phyloP scores from a whole-genome alignment of 2,797 vertebrate species.

The Lindbergichthys nudifrons region DNA sequence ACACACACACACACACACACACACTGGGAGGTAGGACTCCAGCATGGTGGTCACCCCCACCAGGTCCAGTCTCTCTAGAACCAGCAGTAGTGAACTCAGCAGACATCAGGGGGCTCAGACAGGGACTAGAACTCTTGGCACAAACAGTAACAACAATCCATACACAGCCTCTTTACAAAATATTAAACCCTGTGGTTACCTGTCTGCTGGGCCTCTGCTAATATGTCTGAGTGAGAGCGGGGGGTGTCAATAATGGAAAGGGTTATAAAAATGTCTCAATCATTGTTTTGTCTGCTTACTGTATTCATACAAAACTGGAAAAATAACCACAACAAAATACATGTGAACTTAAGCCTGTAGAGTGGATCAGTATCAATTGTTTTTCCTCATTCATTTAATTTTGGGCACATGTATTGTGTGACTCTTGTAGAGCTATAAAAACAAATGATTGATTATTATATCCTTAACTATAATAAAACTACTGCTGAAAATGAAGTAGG shows the following conservation, averaged over 20 bases:
- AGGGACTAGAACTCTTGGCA: constrained; percentile 55
- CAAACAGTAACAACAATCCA: constrained; percentile 57
- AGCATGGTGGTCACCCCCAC: constrained; percentile 79
- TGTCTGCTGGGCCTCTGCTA: constrained; percentile 32
- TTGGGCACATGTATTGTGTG: not conserved
- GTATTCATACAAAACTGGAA: not conserved
- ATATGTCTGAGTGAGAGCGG: constrained; percentile 55
- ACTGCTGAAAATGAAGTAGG: not conserved
- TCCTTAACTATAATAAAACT: not conserved
- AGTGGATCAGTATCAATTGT: not conserved
- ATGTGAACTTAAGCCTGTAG: not conserved
- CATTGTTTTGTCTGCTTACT: not conserved
- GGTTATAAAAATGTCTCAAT: not conserved
- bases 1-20: constrained; percentile 29
- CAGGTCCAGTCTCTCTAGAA: constrained; percentile 51
- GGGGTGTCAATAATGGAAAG: constrained; percentile 32
- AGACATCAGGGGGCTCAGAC: constrained; percentile 71
- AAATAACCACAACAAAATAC: not conserved
- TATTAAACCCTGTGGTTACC: constrained; percentile 46
- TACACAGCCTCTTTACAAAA: constrained; percentile 35
- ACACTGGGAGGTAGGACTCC: constrained; percentile 74
- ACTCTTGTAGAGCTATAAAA: not conserved
- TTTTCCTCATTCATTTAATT: not conserved
- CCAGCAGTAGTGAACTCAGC: constrained; percentile 59
- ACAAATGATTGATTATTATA: not conserved